phyloP scores from a whole-genome alignment of 2,888 invertebrate genomes.

The Apotomis capreana region DNA sequence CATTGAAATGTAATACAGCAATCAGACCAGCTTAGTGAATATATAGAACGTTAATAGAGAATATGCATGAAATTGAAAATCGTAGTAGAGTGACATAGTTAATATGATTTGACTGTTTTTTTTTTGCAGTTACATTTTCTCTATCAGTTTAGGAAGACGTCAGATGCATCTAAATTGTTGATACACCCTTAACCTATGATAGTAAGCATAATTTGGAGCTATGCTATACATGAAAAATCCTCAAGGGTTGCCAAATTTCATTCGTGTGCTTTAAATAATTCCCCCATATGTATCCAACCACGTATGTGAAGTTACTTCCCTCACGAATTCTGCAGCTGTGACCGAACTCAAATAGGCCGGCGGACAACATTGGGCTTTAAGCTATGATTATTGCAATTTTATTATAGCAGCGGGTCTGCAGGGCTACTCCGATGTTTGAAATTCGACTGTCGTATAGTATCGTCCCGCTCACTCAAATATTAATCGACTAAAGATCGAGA shows the following conservation, averaged over 20 bases:
- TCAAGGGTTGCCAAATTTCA: slow-evolving; percentile 18
- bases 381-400: slow-evolving; percentile 42
- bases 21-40: no score
- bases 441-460: no score
- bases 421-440: no score
- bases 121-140: no score
- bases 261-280: slow-evolving; percentile 36
- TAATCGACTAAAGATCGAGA: no score
- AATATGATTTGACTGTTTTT: no score
- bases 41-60: no score
- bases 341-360: slow-evolving; percentile 29
- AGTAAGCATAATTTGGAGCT: background rate
- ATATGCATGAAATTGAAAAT: no score
- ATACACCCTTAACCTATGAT: background rate
- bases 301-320: slow-evolving; percentile 35
- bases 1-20: no score
- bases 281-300: slow-evolving; percentile 22
- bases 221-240: background rate
- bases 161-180: background rate
- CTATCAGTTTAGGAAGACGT: no score
- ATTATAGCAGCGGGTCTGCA: slow-evolving; percentile 15
- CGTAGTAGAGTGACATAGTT: no score
- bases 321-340: slow-evolving; percentile 25
- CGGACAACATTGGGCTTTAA: slow-evolving; percentile 26
- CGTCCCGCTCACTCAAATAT: no score